phyloP scores from a whole-genome alignment of 2,797 vertebrate genomes.

The Danio choprae region DNA sequence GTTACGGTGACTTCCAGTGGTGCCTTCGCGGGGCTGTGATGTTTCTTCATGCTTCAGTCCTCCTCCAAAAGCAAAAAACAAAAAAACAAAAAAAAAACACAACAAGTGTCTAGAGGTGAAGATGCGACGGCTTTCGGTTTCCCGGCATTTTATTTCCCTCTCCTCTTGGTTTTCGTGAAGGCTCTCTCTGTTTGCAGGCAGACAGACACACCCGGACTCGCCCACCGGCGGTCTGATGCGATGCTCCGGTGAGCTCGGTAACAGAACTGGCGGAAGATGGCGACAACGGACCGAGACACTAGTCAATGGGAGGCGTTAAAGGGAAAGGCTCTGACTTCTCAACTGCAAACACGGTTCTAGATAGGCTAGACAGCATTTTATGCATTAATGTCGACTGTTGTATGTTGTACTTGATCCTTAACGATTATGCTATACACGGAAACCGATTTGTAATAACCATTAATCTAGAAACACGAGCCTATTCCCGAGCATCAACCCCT shows the following conservation, averaged over 20 bases:
- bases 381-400: neutral
- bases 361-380: neutral
- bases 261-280: conserved; percentile 60
- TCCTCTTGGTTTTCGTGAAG: conserved; percentile 50
- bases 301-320: conserved; percentile 56
- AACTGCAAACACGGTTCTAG: neutral
- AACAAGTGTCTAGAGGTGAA: conserved; percentile 56
- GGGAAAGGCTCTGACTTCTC: conserved; percentile 29
- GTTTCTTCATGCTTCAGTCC: conserved; percentile 79
- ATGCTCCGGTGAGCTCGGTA: conserved; percentile 53
- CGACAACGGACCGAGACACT: conserved; percentile 54
- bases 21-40: conserved; percentile 76
- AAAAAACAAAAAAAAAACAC: neutral
- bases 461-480: neutral
- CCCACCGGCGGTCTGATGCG: conserved; percentile 62
- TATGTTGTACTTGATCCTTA: neutral
- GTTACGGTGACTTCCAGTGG: conserved; percentile 69
- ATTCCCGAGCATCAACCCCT: neutral
- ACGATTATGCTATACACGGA: neutral
- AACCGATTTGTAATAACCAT: neutral
- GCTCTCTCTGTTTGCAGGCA: conserved; percentile 58
- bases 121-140: conserved; percentile 48
- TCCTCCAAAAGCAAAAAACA: conserved; percentile 46
- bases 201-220: conserved; percentile 75
- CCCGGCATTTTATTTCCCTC: conserved; percentile 66